Evolutionary conservation across 2,888 invertebrate genomes (phyloP).

Genomic region (Micoletzkya japonica): DNA sequence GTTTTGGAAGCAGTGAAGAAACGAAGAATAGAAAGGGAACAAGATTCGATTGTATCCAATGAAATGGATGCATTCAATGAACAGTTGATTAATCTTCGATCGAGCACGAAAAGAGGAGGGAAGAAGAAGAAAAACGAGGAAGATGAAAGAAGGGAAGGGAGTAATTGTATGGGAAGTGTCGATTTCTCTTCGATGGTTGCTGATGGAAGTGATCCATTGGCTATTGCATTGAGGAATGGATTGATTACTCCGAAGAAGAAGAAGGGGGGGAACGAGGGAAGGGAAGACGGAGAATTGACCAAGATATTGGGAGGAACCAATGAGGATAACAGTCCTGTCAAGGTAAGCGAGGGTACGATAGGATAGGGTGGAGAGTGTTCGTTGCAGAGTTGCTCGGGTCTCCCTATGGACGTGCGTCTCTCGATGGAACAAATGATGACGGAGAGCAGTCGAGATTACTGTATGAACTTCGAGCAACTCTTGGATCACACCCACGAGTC

Average conservation of each 20-base stretch:
- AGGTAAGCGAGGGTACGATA: too few relatives aligned
- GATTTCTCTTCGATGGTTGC: constrained; percentile 14
- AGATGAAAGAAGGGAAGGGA: not conserved
- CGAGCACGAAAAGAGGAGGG: not conserved
- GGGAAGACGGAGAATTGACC: not conserved
- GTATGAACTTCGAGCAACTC: constrained; percentile 4
- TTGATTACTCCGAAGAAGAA: not conserved
- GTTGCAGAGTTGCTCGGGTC: too few relatives aligned
- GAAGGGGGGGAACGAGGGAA: not conserved
- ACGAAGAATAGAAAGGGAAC: not conserved
- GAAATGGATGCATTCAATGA: not conserved
- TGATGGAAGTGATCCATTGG: not conserved
- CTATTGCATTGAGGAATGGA: not conserved
- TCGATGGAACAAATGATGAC: constrained; percentile 8
- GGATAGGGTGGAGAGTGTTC: too few relatives aligned
- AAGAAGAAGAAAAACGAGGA: not conserved
- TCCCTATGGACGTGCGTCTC: constrained; percentile 14
- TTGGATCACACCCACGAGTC: not conserved
- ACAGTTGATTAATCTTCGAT: not conserved
- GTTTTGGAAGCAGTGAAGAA: not conserved
- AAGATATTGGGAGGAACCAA: not conserved
- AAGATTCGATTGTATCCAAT: not conserved
- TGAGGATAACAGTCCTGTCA: not conserved
- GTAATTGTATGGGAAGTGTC: not conserved
- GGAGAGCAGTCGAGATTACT: constrained; percentile 11